Conservation (phyloP, 2,113 vertebrate species). For the Sceloporus tristichus region DNA sequence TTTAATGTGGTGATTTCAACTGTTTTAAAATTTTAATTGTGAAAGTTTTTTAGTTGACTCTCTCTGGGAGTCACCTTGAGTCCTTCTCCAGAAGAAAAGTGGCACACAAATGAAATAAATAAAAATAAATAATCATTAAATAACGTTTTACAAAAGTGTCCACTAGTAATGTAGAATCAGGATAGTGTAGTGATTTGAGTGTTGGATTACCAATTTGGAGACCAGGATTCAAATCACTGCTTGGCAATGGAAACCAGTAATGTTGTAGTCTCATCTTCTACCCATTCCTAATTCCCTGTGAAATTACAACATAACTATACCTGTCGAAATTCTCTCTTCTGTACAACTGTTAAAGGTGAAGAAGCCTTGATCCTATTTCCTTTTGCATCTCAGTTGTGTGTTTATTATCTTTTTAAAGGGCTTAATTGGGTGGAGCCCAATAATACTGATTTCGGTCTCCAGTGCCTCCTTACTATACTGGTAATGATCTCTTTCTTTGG, state of each 20-base stretch:
- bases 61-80: no score
- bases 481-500: neutral
- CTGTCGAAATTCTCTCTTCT: neutral
- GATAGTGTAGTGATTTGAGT: no score
- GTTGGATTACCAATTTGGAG: no score
- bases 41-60: no score
- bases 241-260: no score
- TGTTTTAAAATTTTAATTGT: no score
- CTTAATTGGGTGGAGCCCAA: neutral
- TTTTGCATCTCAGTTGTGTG: neutral
- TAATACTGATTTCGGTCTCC: neutral
- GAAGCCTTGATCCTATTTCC: neutral
- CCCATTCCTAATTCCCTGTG: neutral
- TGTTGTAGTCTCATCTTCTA: neutral
- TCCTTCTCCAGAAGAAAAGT: no score
- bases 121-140: no score
- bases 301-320: neutral
- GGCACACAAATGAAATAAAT: no score
- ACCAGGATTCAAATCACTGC: no score
- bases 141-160: no score
- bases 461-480: neutral
- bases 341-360: neutral
- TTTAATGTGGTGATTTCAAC: no score
- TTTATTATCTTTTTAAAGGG: neutral
- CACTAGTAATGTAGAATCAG: neutral